Percentiles rank a stretch among this genome's conserved stretches.
Conservation (phyloP, 1,140 invertebrate species). For the Tetramorium parvispinum region DNA sequence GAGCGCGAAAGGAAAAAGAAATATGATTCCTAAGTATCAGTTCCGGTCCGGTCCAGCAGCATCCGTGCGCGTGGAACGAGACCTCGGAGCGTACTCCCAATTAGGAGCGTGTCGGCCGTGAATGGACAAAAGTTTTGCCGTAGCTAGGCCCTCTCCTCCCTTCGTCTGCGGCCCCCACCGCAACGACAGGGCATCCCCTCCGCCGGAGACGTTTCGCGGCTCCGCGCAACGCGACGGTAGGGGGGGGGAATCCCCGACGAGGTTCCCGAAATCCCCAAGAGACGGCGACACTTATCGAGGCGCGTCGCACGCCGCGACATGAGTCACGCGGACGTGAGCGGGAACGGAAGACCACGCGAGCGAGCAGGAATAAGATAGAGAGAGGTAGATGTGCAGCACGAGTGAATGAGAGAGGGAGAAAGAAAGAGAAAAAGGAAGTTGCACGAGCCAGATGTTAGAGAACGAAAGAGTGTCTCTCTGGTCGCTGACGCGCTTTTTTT, state of each 20-base stretch:
- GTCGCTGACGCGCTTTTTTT: not conserved
- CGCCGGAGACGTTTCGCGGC: constrained; percentile 16
- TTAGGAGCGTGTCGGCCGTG: constrained; percentile 77
- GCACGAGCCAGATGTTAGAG: constrained; percentile 45
- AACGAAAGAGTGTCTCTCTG: constrained; percentile 19
- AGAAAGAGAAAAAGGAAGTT: constrained; percentile 12
- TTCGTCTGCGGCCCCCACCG: constrained; percentile 23
- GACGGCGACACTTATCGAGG: constrained; percentile 83
- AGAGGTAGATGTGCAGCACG: not conserved
- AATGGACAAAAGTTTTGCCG: constrained; percentile 83
- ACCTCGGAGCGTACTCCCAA: constrained; percentile 77
- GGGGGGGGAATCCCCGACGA: constrained; percentile 78
- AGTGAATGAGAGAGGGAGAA: constrained; percentile 46
- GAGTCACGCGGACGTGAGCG: constrained; percentile 80
- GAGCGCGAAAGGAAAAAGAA: constrained; percentile 16
- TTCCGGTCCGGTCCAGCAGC: constrained; percentile 63
- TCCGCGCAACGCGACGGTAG: constrained; percentile 66
- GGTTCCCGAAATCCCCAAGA: constrained; percentile 83
- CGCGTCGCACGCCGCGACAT: constrained; percentile 76
- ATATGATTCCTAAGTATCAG: constrained; percentile 51
- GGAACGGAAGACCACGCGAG: constrained; percentile 34
- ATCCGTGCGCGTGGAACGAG: constrained; percentile 75
- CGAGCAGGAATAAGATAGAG: constrained; percentile 3
- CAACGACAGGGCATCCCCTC: constrained; percentile 23
- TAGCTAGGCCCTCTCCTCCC: constrained; percentile 48